Evolutionary conservation across 2,797 vertebrate genomes (phyloP).

Genomic region (Lagorchestes hirsutus): DNA sequence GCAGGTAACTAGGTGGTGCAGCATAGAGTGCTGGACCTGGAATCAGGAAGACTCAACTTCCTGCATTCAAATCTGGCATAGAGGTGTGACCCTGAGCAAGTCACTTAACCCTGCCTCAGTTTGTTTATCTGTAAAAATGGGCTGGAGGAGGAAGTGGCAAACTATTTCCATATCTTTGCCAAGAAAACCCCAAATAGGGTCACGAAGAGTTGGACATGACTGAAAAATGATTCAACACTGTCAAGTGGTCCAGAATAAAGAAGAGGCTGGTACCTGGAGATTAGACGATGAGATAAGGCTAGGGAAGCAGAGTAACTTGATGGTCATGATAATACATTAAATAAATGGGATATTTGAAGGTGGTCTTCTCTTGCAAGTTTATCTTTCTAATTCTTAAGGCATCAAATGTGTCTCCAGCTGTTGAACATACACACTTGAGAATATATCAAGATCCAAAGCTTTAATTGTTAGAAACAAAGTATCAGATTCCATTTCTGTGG

Average conservation of each 20-base stretch:
- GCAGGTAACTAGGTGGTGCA: background rate
- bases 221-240: no score
- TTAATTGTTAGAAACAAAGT: constrained; percentile 67
- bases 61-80: background rate
- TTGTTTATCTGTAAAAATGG: background rate
- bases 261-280: background rate
- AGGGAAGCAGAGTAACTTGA: background rate
- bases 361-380: constrained; percentile 49
- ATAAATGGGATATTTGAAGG: constrained; percentile 31
- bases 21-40: background rate
- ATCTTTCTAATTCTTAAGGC: constrained; percentile 43
- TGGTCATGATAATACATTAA: constrained; percentile 8
- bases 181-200: background rate
- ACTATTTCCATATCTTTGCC: background rate
- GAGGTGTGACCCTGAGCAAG: background rate
- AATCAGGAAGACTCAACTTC: background rate
- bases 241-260: background rate
- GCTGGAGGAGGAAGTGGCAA: background rate
- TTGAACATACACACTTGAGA: constrained; percentile 51
- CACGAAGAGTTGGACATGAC: background rate
- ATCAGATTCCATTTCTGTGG: constrained; percentile 37
- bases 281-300: background rate
- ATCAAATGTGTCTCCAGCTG: constrained; percentile 59
- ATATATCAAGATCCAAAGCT: constrained; percentile 40
- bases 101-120: background rate